A percentile compares a stretch with the other conserved stretches of the same genome.
Evolutionary conservation across 1,140 invertebrate species (phyloP).

Genomic region (Polypedilum vanderplanki): DNA sequence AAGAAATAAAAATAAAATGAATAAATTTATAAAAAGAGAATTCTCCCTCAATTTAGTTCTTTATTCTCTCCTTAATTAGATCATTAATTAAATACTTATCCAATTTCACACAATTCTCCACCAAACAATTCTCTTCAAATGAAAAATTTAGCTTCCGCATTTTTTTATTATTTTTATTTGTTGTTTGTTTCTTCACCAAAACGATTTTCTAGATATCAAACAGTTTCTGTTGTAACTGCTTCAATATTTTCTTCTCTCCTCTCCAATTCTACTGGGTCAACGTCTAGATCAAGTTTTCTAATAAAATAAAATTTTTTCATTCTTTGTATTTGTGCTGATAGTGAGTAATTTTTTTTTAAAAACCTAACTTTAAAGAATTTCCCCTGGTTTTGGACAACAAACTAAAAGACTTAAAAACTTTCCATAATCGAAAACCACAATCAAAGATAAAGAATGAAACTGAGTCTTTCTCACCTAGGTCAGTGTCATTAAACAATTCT

Average conservation of each 20-base stretch:
- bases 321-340: background rate
- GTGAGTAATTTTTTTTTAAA: too few relatives aligned
- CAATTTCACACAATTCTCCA: constrained; percentile 46
- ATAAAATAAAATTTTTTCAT: constrained; percentile 2
- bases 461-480: background rate
- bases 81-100: constrained; percentile 43
- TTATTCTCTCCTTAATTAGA: background rate
- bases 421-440: background rate
- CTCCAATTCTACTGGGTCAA: background rate
- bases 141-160: background rate
- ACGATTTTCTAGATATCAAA: background rate
- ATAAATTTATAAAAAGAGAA: too few relatives aligned
- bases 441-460: background rate
- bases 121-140: constrained; percentile 44
- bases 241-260: background rate
- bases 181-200: background rate
- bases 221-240: background rate
- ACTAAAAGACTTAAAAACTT: background rate
- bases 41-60: too few relatives aligned
- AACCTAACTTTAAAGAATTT: background rate
- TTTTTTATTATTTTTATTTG: background rate
- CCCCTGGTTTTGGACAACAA: background rate
- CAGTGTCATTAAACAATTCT: background rate
- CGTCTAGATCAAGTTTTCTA: constrained; percentile 27
- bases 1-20: too few relatives aligned